phyloP scores from a whole-genome alignment of 2,888 invertebrate species.

The Gasteruption jaculator region DNA sequence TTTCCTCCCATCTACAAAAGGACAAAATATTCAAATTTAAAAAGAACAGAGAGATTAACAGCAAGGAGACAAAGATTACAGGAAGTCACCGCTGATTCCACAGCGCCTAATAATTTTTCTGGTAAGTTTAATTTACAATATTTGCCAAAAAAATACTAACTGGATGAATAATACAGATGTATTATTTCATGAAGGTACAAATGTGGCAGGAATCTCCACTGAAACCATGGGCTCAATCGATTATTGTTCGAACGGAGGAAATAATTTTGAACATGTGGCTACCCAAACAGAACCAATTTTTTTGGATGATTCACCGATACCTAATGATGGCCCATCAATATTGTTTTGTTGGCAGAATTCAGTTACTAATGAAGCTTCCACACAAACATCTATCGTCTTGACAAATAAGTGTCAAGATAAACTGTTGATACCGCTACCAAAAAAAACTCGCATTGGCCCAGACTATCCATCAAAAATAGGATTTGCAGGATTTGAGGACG shows the following conservation, averaged over 20 bases:
- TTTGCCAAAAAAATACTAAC: no score
- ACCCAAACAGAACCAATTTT: no score
- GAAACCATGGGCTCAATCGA: no score
- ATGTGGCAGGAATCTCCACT: no score
- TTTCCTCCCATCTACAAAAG: slow-evolving; percentile 16
- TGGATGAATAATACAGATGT: no score
- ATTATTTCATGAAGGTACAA: no score
- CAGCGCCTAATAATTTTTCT: no score
- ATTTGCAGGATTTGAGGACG: background rate
- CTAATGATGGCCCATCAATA: no score
- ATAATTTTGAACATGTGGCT: no score
- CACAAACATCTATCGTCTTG: background rate
- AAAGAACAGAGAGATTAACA: background rate
- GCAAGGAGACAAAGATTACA: background rate
- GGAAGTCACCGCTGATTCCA: background rate
- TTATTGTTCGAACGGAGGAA: no score
- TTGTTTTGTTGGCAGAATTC: background rate
- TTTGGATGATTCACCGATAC: no score
- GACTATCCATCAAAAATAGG: background rate
- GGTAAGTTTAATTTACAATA: no score
- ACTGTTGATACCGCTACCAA: background rate
- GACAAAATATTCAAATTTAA: background rate
- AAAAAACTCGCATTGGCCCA: background rate
- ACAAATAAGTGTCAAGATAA: background rate
- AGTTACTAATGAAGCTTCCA: background rate